These are phyloP conservation scores for Cranoglanis bouderius DNA, from an alignment of 2,113 vertebrate genomes.

Conservation along the genomic window DNA sequence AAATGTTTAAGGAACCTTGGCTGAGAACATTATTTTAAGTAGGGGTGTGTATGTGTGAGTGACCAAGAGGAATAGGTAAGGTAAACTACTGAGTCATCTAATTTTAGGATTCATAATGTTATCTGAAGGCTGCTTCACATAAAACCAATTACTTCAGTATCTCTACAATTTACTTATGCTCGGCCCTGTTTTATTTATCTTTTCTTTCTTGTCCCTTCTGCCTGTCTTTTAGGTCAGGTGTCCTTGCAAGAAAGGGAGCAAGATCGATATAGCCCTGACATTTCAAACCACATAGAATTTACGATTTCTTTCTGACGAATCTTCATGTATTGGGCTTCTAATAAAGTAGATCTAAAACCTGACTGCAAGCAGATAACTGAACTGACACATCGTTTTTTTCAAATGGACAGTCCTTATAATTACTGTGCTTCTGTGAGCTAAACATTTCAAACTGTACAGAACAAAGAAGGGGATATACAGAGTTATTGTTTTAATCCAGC, in stretches of 20 bases:
- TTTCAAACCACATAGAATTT: neutral
- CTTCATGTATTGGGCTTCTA: neutral
- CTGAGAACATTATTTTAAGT: slow-evolving; percentile 16
- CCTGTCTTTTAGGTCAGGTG: neutral
- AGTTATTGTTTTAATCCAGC: neutral
- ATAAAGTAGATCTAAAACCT: neutral
- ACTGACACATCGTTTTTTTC: neutral
- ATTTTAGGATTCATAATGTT: neutral
- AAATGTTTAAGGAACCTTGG: slow-evolving; percentile 73
- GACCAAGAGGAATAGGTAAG: neutral
- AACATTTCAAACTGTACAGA: neutral
- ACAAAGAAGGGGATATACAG: neutral
- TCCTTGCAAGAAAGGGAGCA: neutral
- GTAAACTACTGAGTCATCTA: neutral
- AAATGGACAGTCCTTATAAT: neutral
- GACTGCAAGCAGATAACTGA: neutral
- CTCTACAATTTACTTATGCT: neutral
- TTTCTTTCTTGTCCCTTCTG: neutral
- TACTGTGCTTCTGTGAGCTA: neutral
- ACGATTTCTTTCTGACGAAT: neutral
- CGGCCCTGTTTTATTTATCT: neutral
- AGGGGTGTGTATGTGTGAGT: neutral
- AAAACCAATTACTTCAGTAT: neutral
- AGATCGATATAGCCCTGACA: neutral
- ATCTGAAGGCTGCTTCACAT: neutral